A percentile compares a stretch with the other conserved stretches of the same genome.
phyloP scores from a whole-genome alignment of 1,140 invertebrate genomes.

The Drosophila punjabiensis region DNA sequence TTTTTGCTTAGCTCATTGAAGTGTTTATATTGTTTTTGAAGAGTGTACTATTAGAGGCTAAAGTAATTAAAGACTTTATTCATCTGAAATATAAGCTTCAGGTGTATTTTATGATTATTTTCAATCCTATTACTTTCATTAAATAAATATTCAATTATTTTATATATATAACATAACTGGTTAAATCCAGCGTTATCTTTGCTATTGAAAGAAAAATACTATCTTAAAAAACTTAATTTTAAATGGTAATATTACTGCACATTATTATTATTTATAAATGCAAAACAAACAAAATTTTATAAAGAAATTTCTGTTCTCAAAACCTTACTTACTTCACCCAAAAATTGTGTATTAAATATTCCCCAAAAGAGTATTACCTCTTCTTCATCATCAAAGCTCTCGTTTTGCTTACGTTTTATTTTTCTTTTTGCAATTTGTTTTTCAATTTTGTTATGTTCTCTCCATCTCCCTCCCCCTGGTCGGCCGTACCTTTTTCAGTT shows the following conservation, averaged over 20 bases:
- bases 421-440: constrained; percentile 51
- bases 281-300: neutral
- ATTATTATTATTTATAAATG: too few relatives aligned
- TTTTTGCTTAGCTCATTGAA: neutral
- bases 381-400: neutral
- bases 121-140: too few relatives aligned
- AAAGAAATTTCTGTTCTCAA: neutral
- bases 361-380: neutral
- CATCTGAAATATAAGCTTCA: too few relatives aligned
- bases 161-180: too few relatives aligned
- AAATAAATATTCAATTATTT: neutral
- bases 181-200: too few relatives aligned
- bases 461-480: constrained; percentile 19
- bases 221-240: too few relatives aligned
- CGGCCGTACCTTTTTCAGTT: constrained; percentile 35
- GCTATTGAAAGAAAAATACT: neutral
- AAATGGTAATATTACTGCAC: neutral
- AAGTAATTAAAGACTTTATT: too few relatives aligned
- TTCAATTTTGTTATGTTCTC: constrained; percentile 74
- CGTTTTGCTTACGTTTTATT: constrained; percentile 15
- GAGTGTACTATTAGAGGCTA: too few relatives aligned
- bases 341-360: too few relatives aligned
- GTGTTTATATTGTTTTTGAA: neutral
- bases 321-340: too few relatives aligned
- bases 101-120: too few relatives aligned